Conservation (phyloP, 1,140 invertebrate species). For the Caenorhabditis elegans region DNA sequence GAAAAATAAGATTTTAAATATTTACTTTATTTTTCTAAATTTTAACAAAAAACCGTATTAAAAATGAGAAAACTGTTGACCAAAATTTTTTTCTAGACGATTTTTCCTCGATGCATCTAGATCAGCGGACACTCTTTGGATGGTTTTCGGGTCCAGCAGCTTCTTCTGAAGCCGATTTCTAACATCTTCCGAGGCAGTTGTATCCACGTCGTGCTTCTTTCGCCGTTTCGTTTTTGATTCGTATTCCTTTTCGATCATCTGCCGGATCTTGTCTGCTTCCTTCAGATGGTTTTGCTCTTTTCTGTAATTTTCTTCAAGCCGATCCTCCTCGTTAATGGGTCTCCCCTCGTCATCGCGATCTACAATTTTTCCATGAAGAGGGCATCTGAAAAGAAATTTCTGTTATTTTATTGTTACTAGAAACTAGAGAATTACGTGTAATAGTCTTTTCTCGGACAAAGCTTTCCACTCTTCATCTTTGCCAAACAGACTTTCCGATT, state of each 20-base stretch:
- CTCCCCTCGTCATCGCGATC: slow-evolving; percentile 34
- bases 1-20: too few relatives aligned
- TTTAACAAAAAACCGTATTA: neutral
- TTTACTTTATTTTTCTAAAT: neutral
- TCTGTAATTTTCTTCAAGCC: neutral
- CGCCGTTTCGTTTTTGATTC: neutral
- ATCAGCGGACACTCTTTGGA: slow-evolving; percentile 30
- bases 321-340: neutral
- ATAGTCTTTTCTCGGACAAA: slow-evolving; percentile 32
- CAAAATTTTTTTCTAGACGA: slow-evolving; percentile 34
- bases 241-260: neutral
- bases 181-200: neutral
- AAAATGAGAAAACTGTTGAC: slow-evolving; percentile 31
- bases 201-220: neutral
- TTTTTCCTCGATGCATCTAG: slow-evolving; percentile 13
- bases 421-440: neutral
- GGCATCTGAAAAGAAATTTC: slow-evolving; percentile 13
- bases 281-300: neutral
- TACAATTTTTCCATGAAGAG: slow-evolving; percentile 32
- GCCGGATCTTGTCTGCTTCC: neutral
- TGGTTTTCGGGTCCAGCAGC: slow-evolving; percentile 20
- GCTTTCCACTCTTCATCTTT: slow-evolving; percentile 4
- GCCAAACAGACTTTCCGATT: slow-evolving; percentile 17
- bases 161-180: slow-evolving; percentile 40
- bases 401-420: neutral